Evolutionary conservation across 1,140 invertebrate species (phyloP).

Genomic region (Rhagoletis pomonella): DNA sequence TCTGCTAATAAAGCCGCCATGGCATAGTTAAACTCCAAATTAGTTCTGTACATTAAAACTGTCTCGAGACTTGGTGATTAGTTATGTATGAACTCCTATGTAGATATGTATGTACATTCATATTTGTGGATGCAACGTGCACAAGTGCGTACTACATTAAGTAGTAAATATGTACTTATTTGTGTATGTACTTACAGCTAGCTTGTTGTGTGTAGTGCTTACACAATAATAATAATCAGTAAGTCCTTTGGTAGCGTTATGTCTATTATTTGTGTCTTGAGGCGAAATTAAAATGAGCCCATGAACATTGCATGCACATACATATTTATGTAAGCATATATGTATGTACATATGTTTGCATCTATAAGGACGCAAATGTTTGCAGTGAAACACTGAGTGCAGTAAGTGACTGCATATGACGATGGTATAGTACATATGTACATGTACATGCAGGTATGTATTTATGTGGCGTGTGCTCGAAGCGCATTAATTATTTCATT

Average conservation of each 20-base stretch:
- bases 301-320: background rate
- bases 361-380: background rate
- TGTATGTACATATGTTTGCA: too few species aligned
- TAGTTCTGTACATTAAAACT: background rate
- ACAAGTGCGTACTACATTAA: background rate
- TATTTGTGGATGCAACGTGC: background rate
- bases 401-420: background rate
- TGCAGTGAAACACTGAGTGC: background rate
- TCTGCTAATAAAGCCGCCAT: too few species aligned
- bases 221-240: constrained; percentile 39
- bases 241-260: constrained; percentile 30
- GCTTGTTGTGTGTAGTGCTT: background rate
- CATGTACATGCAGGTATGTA: background rate
- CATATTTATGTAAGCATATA: background rate
- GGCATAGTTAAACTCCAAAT: background rate
- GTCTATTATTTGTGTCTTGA: constrained; percentile 31
- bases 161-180: background rate
- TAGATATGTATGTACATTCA: too few species aligned
- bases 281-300: constrained; percentile 14
- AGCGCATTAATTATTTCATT: constrained; percentile 41
- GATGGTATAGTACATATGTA: background rate
- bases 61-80: background rate
- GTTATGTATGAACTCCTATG: background rate
- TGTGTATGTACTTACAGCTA: background rate
- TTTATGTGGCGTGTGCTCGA: background rate